Percentiles rank a stretch among this genome's conserved stretches.
Evolutionary conservation across 2,888 invertebrate genomes (phyloP).

Genomic region (Megalurothrips usitatus): DNA sequence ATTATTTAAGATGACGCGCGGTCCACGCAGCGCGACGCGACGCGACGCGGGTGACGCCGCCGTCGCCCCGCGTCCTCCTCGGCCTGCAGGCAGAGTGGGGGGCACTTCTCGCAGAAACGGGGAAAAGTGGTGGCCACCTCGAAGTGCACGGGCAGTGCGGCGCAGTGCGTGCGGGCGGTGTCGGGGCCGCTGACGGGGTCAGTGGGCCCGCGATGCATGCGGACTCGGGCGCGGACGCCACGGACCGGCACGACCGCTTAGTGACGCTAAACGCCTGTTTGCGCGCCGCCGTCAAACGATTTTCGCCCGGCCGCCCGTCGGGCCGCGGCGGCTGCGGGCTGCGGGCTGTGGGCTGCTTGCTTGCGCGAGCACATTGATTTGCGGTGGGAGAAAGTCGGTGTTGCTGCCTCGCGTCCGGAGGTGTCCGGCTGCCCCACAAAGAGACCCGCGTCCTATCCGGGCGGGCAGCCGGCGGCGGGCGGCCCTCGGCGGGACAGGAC

Average conservation of each 20-base stretch:
- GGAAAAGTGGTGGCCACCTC: background rate
- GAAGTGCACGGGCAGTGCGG: background rate
- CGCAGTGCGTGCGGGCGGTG: background rate
- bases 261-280: background rate
- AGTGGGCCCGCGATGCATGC: background rate
- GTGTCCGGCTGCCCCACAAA: too few species aligned
- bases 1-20: conserved; percentile 20
- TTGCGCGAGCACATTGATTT: background rate
- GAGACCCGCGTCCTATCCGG: too few species aligned
- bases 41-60: too few species aligned
- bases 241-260: background rate
- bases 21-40: background rate
- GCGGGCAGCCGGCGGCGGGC: too few species aligned
- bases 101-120: background rate
- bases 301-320: background rate
- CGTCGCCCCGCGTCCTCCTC: too few species aligned
- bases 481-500: too few species aligned
- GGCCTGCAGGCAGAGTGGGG: too few species aligned
- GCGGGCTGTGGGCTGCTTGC: background rate
- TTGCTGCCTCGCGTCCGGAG: too few species aligned
- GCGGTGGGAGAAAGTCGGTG: conserved; percentile 1
- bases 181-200: background rate
- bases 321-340: too few species aligned
- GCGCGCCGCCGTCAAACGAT: background rate
- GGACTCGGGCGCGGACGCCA: background rate